These are phyloP conservation scores for Cheilosia urbana DNA, from an alignment of 2,888 invertebrate species.

Conservation along the genomic window DNA sequence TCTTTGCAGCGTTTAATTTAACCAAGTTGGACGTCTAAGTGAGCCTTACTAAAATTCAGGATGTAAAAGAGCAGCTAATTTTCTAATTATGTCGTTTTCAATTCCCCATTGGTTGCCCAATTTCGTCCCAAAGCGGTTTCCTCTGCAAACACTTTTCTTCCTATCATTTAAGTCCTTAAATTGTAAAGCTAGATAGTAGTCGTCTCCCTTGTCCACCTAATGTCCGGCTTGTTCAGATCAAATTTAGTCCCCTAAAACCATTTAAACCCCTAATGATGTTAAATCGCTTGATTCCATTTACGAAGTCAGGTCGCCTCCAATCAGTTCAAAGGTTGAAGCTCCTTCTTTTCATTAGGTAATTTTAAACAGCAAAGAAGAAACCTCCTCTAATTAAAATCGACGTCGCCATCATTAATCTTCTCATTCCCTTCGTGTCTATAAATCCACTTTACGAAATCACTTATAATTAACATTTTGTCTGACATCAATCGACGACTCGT, in stretches of 20 bases:
- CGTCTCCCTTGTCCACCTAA: too few relatives aligned
- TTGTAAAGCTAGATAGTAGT: too few relatives aligned
- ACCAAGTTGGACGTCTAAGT: too few relatives aligned
- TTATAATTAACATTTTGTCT: constrained; percentile 67
- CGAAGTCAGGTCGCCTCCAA: neutral
- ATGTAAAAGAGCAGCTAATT: too few relatives aligned
- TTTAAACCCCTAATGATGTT: constrained; percentile 44
- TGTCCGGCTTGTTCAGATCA: too few relatives aligned
- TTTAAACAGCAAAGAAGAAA: constrained; percentile 22
- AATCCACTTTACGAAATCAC: constrained; percentile 48
- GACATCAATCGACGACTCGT: constrained; percentile 54
- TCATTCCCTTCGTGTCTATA: neutral
- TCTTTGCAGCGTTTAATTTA: too few relatives aligned
- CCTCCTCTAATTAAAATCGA: constrained; percentile 56
- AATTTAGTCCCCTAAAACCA: neutral
- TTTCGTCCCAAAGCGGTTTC: too few relatives aligned
- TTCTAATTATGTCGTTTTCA: too few relatives aligned
- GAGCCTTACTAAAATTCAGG: too few relatives aligned
- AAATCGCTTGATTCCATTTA: constrained; percentile 40
- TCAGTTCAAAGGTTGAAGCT: constrained; percentile 1
- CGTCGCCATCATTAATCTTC: constrained; percentile 61
- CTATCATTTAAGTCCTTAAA: too few relatives aligned
- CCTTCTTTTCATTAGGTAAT: constrained; percentile 2
- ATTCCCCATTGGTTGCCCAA: too few relatives aligned
- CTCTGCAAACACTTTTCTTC: too few relatives aligned